These are phyloP conservation scores for Halyomorpha halys DNA, from an alignment of 1,140 invertebrate genomes.

Conservation along the genomic window DNA sequence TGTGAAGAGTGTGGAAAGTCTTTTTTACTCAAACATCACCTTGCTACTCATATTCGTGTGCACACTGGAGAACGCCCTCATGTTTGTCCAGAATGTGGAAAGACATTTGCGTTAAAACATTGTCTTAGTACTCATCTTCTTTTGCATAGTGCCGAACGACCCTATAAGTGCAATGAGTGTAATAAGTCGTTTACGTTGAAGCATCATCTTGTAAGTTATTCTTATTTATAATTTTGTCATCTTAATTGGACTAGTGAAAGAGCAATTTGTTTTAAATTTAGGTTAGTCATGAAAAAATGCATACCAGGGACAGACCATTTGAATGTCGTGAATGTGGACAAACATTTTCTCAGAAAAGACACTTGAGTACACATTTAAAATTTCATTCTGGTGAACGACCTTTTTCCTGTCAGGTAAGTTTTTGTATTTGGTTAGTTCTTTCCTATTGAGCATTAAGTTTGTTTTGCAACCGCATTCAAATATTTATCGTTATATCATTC, in stretches of 20 bases:
- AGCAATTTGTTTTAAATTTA: constrained; percentile 19
- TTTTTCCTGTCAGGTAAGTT: constrained; percentile 56
- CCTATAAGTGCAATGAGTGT: constrained; percentile 72
- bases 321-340: constrained; percentile 69
- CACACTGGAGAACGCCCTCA: constrained; percentile 72
- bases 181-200: constrained; percentile 78
- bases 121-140: constrained; percentile 66
- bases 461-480: too few relatives aligned
- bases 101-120: constrained; percentile 74
- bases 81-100: constrained; percentile 72
- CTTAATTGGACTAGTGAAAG: background rate
- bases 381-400: constrained; percentile 80
- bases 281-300: constrained; percentile 40
- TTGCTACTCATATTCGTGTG: constrained; percentile 65
- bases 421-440: background rate
- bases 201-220: constrained; percentile 34
- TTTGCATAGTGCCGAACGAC: constrained; percentile 66
- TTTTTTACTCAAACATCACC: constrained; percentile 68
- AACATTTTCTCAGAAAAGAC: constrained; percentile 66
- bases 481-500: too few relatives aligned
- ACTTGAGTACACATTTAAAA: constrained; percentile 73
- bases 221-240: background rate
- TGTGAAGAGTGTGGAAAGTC: constrained; percentile 74
- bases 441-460: too few relatives aligned
- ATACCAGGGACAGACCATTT: constrained; percentile 66